A percentile compares a stretch with the other conserved stretches of the same genome.
phyloP scores from a whole-genome alignment of 92 coral and sea anemone species.

The Ricordea florida region DNA sequence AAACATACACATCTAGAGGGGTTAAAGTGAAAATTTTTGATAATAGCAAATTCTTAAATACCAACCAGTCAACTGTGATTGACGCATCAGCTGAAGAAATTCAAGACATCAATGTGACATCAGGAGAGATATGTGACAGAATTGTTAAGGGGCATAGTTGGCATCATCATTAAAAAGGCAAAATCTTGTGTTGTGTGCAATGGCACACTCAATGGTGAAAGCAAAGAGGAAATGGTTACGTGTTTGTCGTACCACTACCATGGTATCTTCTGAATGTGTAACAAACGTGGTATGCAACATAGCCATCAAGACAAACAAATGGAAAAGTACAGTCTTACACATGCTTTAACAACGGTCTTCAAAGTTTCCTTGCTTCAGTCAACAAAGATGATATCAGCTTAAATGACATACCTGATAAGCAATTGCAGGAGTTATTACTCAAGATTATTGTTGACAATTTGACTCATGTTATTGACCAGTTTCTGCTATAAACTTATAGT shows the following conservation, averaged over 20 bases:
- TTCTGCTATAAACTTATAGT: no score
- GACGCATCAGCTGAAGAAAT: constrained; percentile 21
- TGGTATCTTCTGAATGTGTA: constrained; percentile 25
- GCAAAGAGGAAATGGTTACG: constrained; percentile 15
- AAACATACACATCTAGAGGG: no score
- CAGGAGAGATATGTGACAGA: constrained; percentile 15
- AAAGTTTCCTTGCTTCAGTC: constrained; percentile 36
- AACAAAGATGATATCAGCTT: constrained; percentile 20
- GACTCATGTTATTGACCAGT: no score
- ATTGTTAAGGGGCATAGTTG: constrained; percentile 25
- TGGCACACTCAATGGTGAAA: constrained; percentile 14
- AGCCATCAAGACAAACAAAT: constrained; percentile 22
- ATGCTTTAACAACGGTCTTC: constrained; percentile 38
- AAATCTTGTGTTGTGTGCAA: constrained; percentile 42
- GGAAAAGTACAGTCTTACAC: constrained; percentile 19
- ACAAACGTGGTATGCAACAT: constrained; percentile 50
- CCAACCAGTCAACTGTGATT: constrained; percentile 16
- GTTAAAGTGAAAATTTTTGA: constrained; percentile 11
- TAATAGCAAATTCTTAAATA: constrained; percentile 12
- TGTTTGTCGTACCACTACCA: constrained; percentile 22
- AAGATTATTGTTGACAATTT: no score
- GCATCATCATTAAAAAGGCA: constrained; percentile 12
- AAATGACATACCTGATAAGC: constrained; percentile 23
- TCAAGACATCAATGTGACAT: constrained; percentile 27
- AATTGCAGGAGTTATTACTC: constrained; percentile 28